Percentiles rank a stretch among this genome's conserved stretches.
Evolutionary conservation across 2,113 vertebrate genomes (phyloP).

Genomic region (Psilopsiagon aurifrons): DNA sequence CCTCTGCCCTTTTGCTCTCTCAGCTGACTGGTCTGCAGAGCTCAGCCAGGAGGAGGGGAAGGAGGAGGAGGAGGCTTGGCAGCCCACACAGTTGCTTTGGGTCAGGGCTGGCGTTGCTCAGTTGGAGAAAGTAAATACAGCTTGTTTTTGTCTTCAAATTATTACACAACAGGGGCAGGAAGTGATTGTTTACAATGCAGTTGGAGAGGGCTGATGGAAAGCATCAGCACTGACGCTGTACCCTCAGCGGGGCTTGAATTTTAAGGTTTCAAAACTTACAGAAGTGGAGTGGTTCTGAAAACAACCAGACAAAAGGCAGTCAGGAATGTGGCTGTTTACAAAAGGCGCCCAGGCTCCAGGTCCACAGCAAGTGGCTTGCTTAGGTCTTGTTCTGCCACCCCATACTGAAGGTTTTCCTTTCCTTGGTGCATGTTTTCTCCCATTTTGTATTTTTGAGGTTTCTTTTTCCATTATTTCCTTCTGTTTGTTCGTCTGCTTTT

Average conservation of each 20-base stretch:
- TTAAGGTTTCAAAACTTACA: neutral
- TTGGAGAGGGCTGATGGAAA: conserved; percentile 12
- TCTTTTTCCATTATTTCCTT: neutral
- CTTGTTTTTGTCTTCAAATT: conserved; percentile 39
- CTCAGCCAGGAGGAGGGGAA: conserved; percentile 28
- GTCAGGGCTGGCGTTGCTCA: conserved; percentile 25
- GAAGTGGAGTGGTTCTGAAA: neutral
- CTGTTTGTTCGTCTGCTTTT: neutral
- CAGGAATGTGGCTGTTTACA: neutral
- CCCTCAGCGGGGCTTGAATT: neutral
- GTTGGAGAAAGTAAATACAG: conserved; percentile 52
- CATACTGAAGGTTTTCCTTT: neutral
- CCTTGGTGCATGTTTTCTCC: neutral
- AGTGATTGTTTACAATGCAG: conserved; percentile 37
- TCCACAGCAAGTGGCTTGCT: neutral
- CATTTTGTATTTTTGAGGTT: neutral
- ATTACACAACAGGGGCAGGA: conserved; percentile 57
- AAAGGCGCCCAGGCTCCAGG: neutral
- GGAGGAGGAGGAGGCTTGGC: neutral
- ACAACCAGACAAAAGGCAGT: neutral
- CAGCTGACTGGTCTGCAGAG: conserved; percentile 49
- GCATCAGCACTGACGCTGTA: neutral
- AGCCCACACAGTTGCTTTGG: neutral
- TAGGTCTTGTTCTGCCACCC: neutral
- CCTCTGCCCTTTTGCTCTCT: conserved; percentile 63